These are phyloP conservation scores for Hemicrepidius hirtus DNA, from an alignment of 2,888 invertebrate species.

Conservation along the genomic window DNA sequence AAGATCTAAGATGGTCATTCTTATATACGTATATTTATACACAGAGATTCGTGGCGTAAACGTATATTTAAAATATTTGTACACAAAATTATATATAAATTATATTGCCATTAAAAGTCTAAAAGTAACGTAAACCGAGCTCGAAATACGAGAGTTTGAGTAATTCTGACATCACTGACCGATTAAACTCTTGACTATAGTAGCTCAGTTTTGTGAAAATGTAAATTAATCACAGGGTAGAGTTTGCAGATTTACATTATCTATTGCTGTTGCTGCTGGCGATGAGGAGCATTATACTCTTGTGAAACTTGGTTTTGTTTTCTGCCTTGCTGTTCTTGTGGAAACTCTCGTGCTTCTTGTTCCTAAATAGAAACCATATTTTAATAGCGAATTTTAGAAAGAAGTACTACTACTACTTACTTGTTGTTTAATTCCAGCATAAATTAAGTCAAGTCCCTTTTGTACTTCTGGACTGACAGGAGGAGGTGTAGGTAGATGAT, in stretches of 20 bases:
- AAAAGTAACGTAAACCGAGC: slow-evolving; percentile 3
- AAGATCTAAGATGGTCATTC: too few species aligned
- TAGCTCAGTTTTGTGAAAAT: slow-evolving; percentile 1
- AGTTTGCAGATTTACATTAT: background rate
- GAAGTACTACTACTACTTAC: slow-evolving; percentile 67
- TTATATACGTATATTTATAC: too few species aligned
- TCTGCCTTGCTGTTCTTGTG: slow-evolving; percentile 71
- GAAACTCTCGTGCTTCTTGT: slow-evolving; percentile 21
- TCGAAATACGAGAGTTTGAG: slow-evolving; percentile 9
- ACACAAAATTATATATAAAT: slow-evolving; percentile 20
- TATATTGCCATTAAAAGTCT: slow-evolving; percentile 22
- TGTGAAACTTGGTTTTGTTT: slow-evolving; percentile 73
- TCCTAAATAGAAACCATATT: slow-evolving; percentile 8
- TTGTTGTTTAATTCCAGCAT: slow-evolving; percentile 84
- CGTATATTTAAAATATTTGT: slow-evolving; percentile 32
- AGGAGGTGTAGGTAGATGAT: slow-evolving; percentile 89
- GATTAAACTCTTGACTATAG: slow-evolving; percentile 7
- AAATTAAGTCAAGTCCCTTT: slow-evolving; percentile 90
- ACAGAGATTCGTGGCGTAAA: too few species aligned
- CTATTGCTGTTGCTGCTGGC: slow-evolving; percentile 24
- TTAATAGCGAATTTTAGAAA: background rate
- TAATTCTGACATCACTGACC: slow-evolving; percentile 14
- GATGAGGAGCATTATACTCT: slow-evolving; percentile 80
- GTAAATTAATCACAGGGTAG: slow-evolving; percentile 20
- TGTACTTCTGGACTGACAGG: slow-evolving; percentile 90